Conservation (phyloP, 1,140 invertebrate genomes). For the Steinernema khuongi region DNA sequence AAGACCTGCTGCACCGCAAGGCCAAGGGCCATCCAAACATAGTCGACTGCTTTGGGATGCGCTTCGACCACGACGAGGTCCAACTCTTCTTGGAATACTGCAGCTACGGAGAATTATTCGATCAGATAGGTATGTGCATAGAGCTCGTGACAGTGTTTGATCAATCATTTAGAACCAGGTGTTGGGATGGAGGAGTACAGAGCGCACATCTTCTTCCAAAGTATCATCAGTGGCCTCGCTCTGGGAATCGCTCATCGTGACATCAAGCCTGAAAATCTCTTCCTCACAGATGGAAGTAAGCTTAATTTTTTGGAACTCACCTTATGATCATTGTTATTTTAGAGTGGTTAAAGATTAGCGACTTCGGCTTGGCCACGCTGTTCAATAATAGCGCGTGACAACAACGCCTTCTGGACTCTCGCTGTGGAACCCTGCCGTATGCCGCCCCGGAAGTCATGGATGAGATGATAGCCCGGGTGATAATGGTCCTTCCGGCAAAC, state of each 20-base stretch:
- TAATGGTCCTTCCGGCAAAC: constrained; percentile 15
- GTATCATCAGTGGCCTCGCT: constrained; percentile 67
- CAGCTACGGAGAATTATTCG: constrained; percentile 89
- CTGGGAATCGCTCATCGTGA: constrained; percentile 63
- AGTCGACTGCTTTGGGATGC: constrained; percentile 36
- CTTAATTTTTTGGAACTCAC: constrained; percentile 15
- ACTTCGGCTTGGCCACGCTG: constrained; percentile 92
- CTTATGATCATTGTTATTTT: constrained; percentile 31
- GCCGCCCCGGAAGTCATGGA: constrained; percentile 85
- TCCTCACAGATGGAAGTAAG: constrained; percentile 72
- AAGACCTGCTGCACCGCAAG: constrained; percentile 32
- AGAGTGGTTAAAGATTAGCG: constrained; percentile 85
- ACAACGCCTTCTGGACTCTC: constrained; percentile 75
- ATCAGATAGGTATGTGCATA: constrained; percentile 74
- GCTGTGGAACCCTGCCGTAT: constrained; percentile 88
- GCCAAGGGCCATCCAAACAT: constrained; percentile 29
- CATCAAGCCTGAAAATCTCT: constrained; percentile 89
- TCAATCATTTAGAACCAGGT: constrained; percentile 73
- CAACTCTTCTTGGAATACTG: constrained; percentile 96
- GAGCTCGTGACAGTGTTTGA: background rate
- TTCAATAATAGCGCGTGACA: constrained; percentile 63
- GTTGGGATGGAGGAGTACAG: constrained; percentile 74
- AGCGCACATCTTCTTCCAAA: constrained; percentile 82
- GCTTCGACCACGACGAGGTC: constrained; percentile 29
- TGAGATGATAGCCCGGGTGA: background rate